Percentiles rank a stretch among this genome's conserved stretches.
Evolutionary conservation across 2,113 vertebrate species (phyloP).

Genomic region (Scomber scombrus): DNA sequence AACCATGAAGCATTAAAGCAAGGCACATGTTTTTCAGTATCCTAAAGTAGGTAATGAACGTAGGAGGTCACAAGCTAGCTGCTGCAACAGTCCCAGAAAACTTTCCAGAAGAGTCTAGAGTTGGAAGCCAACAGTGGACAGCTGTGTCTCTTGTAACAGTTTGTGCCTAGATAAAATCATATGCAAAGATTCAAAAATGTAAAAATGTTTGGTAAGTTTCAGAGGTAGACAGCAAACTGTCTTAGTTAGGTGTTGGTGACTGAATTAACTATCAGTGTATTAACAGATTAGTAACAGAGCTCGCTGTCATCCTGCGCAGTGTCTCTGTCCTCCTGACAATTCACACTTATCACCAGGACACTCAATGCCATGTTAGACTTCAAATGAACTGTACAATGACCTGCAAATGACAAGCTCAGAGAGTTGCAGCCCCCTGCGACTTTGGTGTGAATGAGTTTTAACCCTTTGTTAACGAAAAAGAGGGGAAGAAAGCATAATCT

Average conservation of each 20-base stretch:
- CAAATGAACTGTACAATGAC: conserved; percentile 82
- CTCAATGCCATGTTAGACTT: conserved; percentile 74
- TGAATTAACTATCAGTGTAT: conserved; percentile 38
- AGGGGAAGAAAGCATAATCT: conserved; percentile 82
- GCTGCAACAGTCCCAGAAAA: background rate
- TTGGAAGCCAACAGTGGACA: background rate
- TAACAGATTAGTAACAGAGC: conserved; percentile 46
- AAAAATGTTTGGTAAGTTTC: background rate
- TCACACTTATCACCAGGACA: conserved; percentile 71
- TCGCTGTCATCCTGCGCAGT: conserved; percentile 51
- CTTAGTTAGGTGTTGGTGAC: conserved; percentile 7
- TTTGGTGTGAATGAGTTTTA: conserved; percentile 83
- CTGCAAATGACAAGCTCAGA: conserved; percentile 78
- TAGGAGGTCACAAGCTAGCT: background rate
- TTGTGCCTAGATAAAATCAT: background rate
- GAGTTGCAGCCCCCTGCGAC: conserved; percentile 69
- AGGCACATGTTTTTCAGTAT: background rate
- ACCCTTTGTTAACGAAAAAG: conserved; percentile 78
- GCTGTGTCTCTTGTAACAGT: background rate
- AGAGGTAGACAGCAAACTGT: background rate
- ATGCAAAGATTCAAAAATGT: background rate
- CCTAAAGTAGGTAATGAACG: background rate
- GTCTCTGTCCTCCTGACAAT: conserved; percentile 68
- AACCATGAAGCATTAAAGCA: background rate
- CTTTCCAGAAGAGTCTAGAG: background rate